Evolutionary conservation across 2,113 vertebrate species (phyloP).

Genomic region (Tringa solitaria): DNA sequence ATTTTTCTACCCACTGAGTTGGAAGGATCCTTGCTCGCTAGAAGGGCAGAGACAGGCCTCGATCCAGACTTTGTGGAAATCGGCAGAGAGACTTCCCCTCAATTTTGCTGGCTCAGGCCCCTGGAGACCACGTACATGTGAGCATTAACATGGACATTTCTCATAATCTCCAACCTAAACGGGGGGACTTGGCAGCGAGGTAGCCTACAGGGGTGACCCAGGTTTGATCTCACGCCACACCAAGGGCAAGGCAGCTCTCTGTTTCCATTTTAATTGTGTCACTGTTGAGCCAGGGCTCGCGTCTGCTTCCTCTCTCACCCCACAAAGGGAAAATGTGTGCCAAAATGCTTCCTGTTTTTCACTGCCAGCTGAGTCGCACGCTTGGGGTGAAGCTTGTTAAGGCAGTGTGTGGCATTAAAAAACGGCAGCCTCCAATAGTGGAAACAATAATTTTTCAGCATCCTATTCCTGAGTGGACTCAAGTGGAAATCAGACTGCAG

Average conservation of each 20-base stretch:
- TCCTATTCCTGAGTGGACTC: not conserved
- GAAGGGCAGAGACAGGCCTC: not conserved
- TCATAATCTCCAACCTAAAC: rapidly evolving
- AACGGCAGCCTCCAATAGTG: not conserved
- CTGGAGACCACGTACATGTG: not conserved
- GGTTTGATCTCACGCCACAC: not conserved
- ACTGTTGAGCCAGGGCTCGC: not conserved
- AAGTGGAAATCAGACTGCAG: slow-evolving; percentile 6
- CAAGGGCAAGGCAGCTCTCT: not conserved
- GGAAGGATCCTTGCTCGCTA: not conserved
- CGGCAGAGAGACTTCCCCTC: not conserved
- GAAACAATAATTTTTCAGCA: not conserved
- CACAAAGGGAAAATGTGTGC: slow-evolving; percentile 52
- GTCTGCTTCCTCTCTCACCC: slow-evolving; percentile 55
- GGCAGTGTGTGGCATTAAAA: slow-evolving; percentile 5
- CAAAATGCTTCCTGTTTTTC: slow-evolving; percentile 61
- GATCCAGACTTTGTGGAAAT: not conserved
- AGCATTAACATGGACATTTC: not conserved
- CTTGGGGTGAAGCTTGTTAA: slow-evolving; percentile 14
- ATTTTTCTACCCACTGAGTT: not conserved
- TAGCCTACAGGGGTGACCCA: not conserved
- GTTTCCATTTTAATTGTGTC: slow-evolving; percentile 55
- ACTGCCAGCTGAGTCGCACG: slow-evolving; percentile 13
- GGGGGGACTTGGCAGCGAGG: rapidly evolving
- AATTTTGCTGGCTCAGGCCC: not conserved